Conservation (phyloP, 2,113 vertebrate genomes). For the Brachirus orientalis region DNA sequence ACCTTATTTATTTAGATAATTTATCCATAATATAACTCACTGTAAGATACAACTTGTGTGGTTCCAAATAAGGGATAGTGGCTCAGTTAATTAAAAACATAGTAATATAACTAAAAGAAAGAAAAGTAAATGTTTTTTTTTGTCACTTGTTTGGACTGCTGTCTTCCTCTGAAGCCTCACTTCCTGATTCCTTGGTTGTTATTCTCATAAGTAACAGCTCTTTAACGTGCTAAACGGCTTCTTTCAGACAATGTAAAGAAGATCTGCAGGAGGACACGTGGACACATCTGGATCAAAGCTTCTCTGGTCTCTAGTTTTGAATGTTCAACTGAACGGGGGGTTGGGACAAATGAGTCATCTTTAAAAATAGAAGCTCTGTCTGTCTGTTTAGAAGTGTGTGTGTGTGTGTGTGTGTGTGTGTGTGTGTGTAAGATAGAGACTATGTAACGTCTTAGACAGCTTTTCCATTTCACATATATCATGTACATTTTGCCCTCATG, state of each 20-base stretch:
- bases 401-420: not conserved
- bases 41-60: no score
- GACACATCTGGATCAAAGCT: not conserved
- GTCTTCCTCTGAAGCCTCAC: not conserved
- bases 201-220: not conserved
- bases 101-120: no score
- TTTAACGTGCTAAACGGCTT: no score
- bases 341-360: slow-evolving; percentile 15
- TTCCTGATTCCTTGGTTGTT: not conserved
- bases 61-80: no score
- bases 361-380: slow-evolving; percentile 1
- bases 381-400: slow-evolving; percentile 8
- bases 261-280: not conserved
- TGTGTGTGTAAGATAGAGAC: not conserved
- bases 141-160: not conserved
- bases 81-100: no score
- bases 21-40: no score
- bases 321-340: not conserved
- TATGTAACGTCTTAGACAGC: not conserved
- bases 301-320: not conserved
- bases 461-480: not conserved
- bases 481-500: no score
- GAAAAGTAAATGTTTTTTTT: not conserved
- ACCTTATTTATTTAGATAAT: no score
- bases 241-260: no score